These are phyloP conservation scores for Kryptolebias ocellatus DNA, from an alignment of 2,797 vertebrate genomes.

Conservation along the genomic window DNA sequence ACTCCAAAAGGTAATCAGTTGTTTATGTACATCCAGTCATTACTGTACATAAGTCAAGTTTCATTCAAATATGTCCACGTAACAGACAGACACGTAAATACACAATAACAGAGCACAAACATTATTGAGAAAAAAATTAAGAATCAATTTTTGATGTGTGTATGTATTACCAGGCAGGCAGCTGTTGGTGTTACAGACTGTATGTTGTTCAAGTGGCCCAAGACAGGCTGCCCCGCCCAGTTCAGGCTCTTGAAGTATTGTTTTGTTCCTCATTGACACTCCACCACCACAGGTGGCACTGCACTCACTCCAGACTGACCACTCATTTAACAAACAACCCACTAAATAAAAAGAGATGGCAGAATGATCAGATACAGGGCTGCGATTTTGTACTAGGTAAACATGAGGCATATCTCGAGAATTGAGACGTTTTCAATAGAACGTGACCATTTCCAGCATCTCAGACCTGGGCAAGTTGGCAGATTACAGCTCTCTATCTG, in stretches of 20 bases:
- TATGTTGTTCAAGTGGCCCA: conserved; percentile 70
- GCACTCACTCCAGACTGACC: conserved; percentile 86
- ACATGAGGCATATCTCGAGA: not conserved
- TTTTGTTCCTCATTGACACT: conserved; percentile 75
- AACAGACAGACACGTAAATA: no score
- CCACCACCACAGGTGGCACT: conserved; percentile 83
- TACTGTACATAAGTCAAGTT: no score
- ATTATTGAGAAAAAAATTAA: no score
- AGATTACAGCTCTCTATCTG: conserved; percentile 75
- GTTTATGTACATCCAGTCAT: no score
- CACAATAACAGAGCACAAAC: no score
- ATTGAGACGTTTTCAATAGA: not conserved
- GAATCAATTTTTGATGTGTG: not conserved
- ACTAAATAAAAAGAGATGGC: conserved; percentile 56
- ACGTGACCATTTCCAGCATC: not conserved
- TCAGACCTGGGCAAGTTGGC: conserved; percentile 82
- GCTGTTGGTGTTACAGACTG: conserved; percentile 81
- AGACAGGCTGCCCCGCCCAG: conserved; percentile 72
- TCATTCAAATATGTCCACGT: no score
- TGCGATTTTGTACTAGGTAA: not conserved
- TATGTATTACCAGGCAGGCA: conserved; percentile 81
- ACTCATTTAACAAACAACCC: conserved; percentile 80
- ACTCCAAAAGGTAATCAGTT: no score
- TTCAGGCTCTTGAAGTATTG: conserved; percentile 64
- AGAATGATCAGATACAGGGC: not conserved